Conservation (phyloP, 2,888 invertebrate genomes). For the Drosophila rellima region DNA sequence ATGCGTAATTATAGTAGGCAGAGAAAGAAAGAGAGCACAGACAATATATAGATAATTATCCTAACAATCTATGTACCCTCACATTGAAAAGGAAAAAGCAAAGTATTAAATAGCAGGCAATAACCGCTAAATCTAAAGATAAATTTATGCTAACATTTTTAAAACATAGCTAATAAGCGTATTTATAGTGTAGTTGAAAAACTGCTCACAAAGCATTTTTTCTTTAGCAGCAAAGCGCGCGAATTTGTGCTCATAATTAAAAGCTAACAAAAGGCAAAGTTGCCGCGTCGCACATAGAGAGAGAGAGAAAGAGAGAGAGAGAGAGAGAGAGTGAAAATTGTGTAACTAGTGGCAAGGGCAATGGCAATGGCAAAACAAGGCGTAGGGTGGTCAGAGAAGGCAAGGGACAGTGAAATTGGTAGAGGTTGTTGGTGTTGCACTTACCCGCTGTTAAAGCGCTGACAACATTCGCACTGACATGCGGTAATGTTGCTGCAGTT, state of each 20-base stretch:
- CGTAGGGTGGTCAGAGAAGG: background rate
- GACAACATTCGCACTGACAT: constrained; percentile 63
- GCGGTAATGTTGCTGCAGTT: constrained; percentile 56
- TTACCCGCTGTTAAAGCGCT: constrained; percentile 70
- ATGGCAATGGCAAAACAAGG: background rate
- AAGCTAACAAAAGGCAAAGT: constrained; percentile 80
- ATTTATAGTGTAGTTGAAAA: constrained; percentile 29
- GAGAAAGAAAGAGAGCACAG: too few species aligned
- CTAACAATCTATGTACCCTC: too few species aligned
- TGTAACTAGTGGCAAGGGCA: constrained; percentile 31
- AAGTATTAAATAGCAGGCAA: too few species aligned
- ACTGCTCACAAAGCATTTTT: constrained; percentile 64
- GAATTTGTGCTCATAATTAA: constrained; percentile 79
- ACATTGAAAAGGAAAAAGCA: too few species aligned
- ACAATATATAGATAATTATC: too few species aligned
- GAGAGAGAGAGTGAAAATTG: constrained; percentile 17
- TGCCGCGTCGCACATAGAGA: constrained; percentile 42
- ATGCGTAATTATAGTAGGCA: too few species aligned
- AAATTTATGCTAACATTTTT: background rate
- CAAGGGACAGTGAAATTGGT: constrained; percentile 8
- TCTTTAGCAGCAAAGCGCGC: constrained; percentile 43
- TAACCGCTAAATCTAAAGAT: too few species aligned
- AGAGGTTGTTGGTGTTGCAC: constrained; percentile 49
- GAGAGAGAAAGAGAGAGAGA: constrained; percentile 11
- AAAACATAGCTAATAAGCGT: constrained; percentile 18